Base-by-base conservation (phyloP, 2,888 invertebrate genomes). In the Drosophila parthenogenetica region DNA sequence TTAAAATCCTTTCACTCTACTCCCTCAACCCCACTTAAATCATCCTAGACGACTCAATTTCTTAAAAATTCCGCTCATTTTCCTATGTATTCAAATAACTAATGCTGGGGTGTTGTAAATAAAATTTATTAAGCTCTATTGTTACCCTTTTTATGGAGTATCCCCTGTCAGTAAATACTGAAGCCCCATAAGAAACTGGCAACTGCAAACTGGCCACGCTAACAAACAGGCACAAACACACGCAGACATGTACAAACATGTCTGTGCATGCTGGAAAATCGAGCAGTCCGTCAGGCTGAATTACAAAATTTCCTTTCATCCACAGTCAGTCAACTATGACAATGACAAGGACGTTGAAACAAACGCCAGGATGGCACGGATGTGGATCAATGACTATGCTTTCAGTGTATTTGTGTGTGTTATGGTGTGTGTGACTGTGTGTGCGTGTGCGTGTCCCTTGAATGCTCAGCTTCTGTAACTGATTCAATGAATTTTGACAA, bases 401-500 rank as follows among this genome's bases (percentile, higher is more conserved):
- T 29, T 29, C 29, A 29, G 29, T 29, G 16, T 25, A 29, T 32
- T 13, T 43, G 45, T 29, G 29, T 29, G 29, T 29, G 29, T 29
- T 8, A 29, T 29, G 16, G 37, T 42, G 35, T 25, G n/a, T 32
- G 37, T 25, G 35, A 1, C 10, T 35, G 14, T 40, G 10, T 40
- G 16, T 32, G 39, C 22, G 48, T 16, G 42, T 32, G 19, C 14
- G 50, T 35, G 53, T 16, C 29, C 51, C 59, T 50, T 57, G 39
- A 63, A 62, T 63, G 29, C 37, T 57, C 63, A 51, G 35, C 45
- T 57, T 50, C 51, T 63, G 67, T 67, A 50, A 35, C 67, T 35
- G 55, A 63, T 57, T 67, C 67, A 67, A 69, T 69, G 69, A 69
- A 69, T 69, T 55, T 57, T 63, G 63, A 63, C 63, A 63, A 35